phyloP scores from a whole-genome alignment of 2,888 invertebrate genomes.

The Pristionchus maxplancki region DNA sequence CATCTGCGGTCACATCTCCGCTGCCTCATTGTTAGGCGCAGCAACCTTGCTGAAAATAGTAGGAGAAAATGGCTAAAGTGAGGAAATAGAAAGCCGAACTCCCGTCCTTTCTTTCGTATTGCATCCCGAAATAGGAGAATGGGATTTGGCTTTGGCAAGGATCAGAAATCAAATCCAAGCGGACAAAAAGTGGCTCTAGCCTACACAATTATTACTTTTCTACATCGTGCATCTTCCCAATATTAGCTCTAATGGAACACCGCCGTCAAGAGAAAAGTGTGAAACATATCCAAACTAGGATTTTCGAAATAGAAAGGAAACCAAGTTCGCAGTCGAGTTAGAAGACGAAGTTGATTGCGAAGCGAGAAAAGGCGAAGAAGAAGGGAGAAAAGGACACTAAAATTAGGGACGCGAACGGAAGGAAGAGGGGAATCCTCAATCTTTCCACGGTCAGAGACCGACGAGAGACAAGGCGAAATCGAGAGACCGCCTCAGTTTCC shows the following conservation, averaged over 20 bases:
- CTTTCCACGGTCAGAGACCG: not conserved
- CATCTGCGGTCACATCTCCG: no score
- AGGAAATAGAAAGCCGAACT: not conserved
- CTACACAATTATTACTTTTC: not conserved
- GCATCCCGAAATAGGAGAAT: not conserved
- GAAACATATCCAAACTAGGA: not conserved
- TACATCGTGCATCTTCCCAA: no score
- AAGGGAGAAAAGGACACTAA: not conserved
- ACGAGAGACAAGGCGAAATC: not conserved
- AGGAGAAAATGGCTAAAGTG: not conserved
- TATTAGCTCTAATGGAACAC: not conserved
- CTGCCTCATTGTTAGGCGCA: no score
- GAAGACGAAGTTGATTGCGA: not conserved
- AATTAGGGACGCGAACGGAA: constrained; percentile 35
- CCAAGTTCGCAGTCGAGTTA: not conserved
- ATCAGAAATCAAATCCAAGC: not conserved
- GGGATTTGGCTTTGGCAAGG: not conserved
- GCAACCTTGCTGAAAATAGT: no score
- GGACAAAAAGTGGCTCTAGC: not conserved
- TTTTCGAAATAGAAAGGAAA: not conserved
- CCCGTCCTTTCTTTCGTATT: not conserved
- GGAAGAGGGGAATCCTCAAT: not conserved
- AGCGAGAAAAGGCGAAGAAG: not conserved
- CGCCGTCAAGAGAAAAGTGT: not conserved
- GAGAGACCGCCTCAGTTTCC: not conserved